phyloP scores from a whole-genome alignment of 2,888 invertebrate genomes.

The Mesorhabditis spiculigera region DNA sequence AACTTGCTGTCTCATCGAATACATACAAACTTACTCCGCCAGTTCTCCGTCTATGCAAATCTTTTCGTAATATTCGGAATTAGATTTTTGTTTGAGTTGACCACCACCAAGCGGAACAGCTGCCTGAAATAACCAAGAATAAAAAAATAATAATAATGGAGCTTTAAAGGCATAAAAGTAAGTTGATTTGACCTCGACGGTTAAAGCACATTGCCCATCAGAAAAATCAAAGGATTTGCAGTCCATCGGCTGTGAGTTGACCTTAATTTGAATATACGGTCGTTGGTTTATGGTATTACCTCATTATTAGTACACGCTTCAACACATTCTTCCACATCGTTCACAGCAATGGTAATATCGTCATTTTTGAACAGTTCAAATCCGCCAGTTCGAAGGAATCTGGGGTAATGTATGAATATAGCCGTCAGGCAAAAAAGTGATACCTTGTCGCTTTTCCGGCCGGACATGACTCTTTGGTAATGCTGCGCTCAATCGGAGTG shows the following conservation, averaged over 20 bases:
- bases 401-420: conserved; percentile 10
- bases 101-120: conserved; percentile 58
- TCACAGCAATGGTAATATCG: conserved; percentile 30
- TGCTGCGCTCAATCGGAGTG: background rate
- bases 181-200: background rate
- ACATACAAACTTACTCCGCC: conserved; percentile 14
- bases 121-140: conserved; percentile 24
- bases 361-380: conserved; percentile 53
- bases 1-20: conserved; percentile 8
- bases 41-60: conserved; percentile 46
- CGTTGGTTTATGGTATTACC: conserved; percentile 16
- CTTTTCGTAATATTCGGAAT: conserved; percentile 54
- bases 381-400: conserved; percentile 49
- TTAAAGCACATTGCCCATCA: conserved; percentile 18
- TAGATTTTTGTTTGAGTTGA: conserved; percentile 47
- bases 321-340: conserved; percentile 40
- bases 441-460: background rate
- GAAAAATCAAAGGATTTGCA: conserved; percentile 55
- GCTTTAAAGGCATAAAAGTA: background rate
- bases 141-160: background rate
- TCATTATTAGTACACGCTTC: conserved; percentile 40
- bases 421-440: conserved; percentile 8
- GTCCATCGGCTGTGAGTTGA: conserved; percentile 31
- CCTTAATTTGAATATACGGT: conserved; percentile 20
- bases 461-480: conserved; percentile 7